Conservation (phyloP, 2,888 invertebrate species). For the Latrodectus hesperus region DNA sequence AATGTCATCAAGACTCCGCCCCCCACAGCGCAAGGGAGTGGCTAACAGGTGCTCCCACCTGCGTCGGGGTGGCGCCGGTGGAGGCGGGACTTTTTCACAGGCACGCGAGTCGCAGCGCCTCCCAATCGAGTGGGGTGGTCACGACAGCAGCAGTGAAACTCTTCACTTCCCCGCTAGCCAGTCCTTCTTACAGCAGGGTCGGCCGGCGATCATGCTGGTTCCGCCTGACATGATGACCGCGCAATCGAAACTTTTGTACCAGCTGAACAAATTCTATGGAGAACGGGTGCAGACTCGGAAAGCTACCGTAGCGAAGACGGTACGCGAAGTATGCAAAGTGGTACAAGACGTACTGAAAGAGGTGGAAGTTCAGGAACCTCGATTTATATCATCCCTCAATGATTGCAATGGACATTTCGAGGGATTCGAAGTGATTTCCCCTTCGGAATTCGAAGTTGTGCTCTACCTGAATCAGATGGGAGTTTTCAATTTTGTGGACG, state of each 20-base stretch:
- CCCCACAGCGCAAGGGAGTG: constrained; percentile 19
- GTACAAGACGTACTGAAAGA: constrained; percentile 96
- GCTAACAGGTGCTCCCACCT: constrained; percentile 55
- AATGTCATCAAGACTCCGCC: constrained; percentile 31
- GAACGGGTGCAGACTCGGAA: constrained; percentile 91
- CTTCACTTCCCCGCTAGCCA: constrained; percentile 17
- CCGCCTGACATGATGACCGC: constrained; percentile 92
- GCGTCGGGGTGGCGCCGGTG: background rate
- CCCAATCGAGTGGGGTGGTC: constrained; percentile 24
- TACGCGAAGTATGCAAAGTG: constrained; percentile 91
- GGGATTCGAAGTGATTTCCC: constrained; percentile 90
- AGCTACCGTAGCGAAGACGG: constrained; percentile 88
- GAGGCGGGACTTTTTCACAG: background rate
- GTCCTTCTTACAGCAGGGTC: constrained; percentile 36
- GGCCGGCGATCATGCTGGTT: constrained; percentile 82
- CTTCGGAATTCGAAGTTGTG: constrained; percentile 94
- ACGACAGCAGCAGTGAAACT: background rate
- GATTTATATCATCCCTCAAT: constrained; percentile 89
- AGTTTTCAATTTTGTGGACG: constrained; percentile 96
- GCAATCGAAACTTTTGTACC: constrained; percentile 95
- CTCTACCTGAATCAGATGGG: constrained; percentile 98
- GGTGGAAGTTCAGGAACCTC: constrained; percentile 94
- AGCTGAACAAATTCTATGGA: constrained; percentile 94
- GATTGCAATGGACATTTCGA: constrained; percentile 93
- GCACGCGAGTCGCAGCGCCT: background rate